A percentile compares a stretch with the other conserved stretches of the same genome.
phyloP scores from a whole-genome alignment of 64 coral and sea anemone genomes.

The Astreopora myriophthalma region DNA sequence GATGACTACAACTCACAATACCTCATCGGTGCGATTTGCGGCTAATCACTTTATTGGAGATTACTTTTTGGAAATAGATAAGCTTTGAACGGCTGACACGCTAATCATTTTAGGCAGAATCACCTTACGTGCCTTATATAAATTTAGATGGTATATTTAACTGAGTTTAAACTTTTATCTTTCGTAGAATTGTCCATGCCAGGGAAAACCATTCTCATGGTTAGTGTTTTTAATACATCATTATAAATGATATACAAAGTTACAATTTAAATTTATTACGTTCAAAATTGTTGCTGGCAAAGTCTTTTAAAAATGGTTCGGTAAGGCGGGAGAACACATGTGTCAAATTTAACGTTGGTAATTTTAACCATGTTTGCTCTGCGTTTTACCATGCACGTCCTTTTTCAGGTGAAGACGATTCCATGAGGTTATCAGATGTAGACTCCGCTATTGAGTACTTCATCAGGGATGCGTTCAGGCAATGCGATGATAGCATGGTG shows the following conservation, averaged over 20 bases:
- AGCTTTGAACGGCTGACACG: too few relatives aligned
- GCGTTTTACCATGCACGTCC: neutral
- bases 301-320: too few relatives aligned
- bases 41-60: too few relatives aligned
- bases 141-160: too few relatives aligned
- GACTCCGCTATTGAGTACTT: slow-evolving; percentile 56
- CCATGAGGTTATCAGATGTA: slow-evolving; percentile 55
- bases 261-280: neutral
- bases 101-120: too few relatives aligned
- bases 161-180: neutral
- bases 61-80: too few relatives aligned
- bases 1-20: too few relatives aligned
- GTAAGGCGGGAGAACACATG: too few relatives aligned
- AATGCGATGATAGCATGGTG: slow-evolving; percentile 70
- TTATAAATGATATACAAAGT: neutral
- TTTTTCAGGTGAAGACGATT: slow-evolving; percentile 2
- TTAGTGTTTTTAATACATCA: neutral
- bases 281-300: too few relatives aligned
- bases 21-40: too few relatives aligned
- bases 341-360: neutral
- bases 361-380: neutral
- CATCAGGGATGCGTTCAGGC: slow-evolving; percentile 70
- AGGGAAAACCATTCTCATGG: neutral
- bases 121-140: too few relatives aligned
- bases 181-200: neutral